Percentiles rank a stretch among this genome's conserved stretches.
phyloP scores from a whole-genome alignment of 2,113 vertebrate genomes.

The Myxocyprinus asiaticus region DNA sequence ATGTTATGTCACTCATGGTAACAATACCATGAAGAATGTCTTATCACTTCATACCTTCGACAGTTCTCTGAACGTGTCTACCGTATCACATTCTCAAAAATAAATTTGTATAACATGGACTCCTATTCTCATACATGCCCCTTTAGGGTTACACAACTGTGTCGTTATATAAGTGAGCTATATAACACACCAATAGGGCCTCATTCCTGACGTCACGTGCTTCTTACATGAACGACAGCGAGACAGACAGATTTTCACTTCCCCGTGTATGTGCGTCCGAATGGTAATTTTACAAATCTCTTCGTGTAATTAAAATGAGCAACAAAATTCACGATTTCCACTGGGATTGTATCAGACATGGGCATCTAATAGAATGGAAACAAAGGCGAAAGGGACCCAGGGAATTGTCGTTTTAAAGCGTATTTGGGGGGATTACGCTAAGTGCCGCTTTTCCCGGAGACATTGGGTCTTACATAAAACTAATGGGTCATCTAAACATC shows the following conservation, averaged over 20 bases:
- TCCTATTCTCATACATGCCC: constrained; percentile 10
- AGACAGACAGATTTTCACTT: background rate
- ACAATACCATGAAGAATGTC: background rate
- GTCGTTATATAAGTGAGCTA: constrained; percentile 77
- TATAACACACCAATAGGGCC: constrained; percentile 54
- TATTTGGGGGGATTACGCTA: constrained; percentile 28
- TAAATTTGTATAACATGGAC: background rate
- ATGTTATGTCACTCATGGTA: background rate
- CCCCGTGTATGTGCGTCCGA: background rate
- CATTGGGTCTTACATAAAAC: constrained; percentile 20
- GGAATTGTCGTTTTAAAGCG: background rate
- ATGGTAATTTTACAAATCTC: background rate
- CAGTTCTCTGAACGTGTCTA: background rate
- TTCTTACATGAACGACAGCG: constrained; percentile 53
- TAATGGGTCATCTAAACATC: background rate
- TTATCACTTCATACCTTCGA: background rate
- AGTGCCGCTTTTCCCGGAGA: constrained; percentile 22
- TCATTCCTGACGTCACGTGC: constrained; percentile 53
- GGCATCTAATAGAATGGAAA: constrained; percentile 7
- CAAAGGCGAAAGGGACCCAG: background rate
- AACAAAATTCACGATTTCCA: background rate
- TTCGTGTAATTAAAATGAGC: background rate
- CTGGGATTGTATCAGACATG: background rate
- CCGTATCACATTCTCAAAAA: background rate
- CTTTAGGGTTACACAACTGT: constrained; percentile 52